Base-by-base conservation (phyloP, 2,888 invertebrate species). In the Beris morrisii region DNA sequence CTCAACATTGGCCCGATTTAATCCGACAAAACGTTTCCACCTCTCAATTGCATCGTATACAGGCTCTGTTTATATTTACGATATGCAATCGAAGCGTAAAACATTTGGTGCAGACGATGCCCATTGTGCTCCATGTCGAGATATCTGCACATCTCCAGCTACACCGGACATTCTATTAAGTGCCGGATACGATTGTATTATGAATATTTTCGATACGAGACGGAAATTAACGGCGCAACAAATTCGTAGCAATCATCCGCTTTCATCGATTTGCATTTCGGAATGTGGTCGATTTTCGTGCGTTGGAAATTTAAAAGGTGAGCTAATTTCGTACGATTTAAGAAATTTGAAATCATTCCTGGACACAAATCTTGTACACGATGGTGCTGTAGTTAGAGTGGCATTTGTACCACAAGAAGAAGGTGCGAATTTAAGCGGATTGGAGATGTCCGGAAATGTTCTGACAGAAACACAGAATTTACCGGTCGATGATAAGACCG, bases 231-330 rank as follows among this genome's bases (percentile, higher is more conserved):
- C 75, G 65, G 73, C 77, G 0, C 67, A 74, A 0, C 72, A 77
- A 38, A 68, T 79, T 15, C 67, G 70, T 9, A 71, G 65, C 22
- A 74, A 75, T 57, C 77, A 77, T 72, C 80, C 80, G 0, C 58
- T 80, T 6, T 79, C 79, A 0, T 74, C 79, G 3, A 76, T 77
- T 38, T 74, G 77, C 0, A 66, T 78, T 0, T 78, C 78, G 13
- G 77, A 78, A 38, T 81, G 81, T 65, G 81, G 81, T 9, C 76
- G 72, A 4, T 79, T 73, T 64, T 77, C 77, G 45, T 78, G 77
- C 70, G 77, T 75, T 2, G 81, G 81, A 0, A 79, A 78, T 70
- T 72, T 81, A 0, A 81, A 81, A 55, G 81, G 81, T 0, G 81
- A 81, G 66, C 70, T 81, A 0, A 76, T 78, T 4, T 71, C 76